phyloP scores from a whole-genome alignment of 2,888 invertebrate species.

The Chouioia cunea region DNA sequence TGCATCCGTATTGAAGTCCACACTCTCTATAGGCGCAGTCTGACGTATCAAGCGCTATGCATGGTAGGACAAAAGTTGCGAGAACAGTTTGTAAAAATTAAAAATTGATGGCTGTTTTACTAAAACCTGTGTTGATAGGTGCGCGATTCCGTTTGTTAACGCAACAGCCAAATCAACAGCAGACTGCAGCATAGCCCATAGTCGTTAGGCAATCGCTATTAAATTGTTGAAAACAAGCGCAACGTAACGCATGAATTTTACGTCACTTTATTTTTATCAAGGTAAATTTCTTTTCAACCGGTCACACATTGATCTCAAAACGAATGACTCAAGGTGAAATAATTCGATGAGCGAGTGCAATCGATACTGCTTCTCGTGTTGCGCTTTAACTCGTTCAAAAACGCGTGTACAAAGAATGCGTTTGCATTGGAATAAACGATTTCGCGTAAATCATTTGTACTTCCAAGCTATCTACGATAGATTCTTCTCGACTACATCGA shows the following conservation, averaged over 20 bases:
- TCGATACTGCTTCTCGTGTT: constrained; percentile 28
- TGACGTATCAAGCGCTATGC: constrained; percentile 31
- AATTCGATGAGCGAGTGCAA: constrained; percentile 26
- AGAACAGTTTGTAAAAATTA: background rate
- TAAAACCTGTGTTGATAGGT: no score
- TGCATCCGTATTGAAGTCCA: background rate
- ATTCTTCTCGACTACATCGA: no score
- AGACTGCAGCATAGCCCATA: constrained; percentile 8
- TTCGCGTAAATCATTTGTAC: constrained; percentile 1
- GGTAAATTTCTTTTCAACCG: no score
- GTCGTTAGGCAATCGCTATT: no score
- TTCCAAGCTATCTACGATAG: background rate
- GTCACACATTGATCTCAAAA: constrained; percentile 15
- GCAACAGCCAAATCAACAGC: background rate
- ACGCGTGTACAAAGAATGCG: constrained; percentile 12
- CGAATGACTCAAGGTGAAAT: constrained; percentile 38
- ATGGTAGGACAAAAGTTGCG: constrained; percentile 21
- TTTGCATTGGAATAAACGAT: constrained; percentile 1
- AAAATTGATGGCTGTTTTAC: no score
- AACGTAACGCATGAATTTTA: no score
- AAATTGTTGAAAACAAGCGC: no score
- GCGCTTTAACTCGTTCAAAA: constrained; percentile 12
- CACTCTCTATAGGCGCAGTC: background rate
- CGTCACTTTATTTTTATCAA: no score
- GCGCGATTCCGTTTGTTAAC: no score